A percentile compares a stretch with the other conserved stretches of the same genome.
Evolutionary conservation across 2,113 vertebrate species (phyloP).

Genomic region (Gymnogyps californianus): DNA sequence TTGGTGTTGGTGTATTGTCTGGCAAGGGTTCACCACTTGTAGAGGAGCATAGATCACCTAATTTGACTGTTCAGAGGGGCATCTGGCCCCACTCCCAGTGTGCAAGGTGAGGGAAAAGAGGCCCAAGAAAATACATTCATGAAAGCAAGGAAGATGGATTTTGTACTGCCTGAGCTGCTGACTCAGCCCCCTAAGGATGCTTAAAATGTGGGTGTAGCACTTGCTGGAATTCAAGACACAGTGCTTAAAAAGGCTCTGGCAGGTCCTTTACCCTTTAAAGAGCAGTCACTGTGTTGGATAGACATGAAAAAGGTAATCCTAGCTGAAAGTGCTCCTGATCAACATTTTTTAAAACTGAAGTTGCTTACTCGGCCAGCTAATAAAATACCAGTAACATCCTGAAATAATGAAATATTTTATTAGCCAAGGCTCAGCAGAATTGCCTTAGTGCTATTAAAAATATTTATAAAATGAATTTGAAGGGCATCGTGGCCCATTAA

Average conservation of each 20-base stretch:
- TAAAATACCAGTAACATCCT: background rate
- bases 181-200: background rate
- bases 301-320: background rate
- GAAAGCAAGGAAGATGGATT: background rate
- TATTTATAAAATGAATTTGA: conserved; percentile 1
- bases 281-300: background rate
- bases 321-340: background rate
- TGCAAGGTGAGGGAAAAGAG: background rate
- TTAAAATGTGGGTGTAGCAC: background rate
- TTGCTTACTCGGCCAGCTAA: background rate
- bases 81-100: background rate
- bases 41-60: background rate
- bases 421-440: background rate
- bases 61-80: background rate
- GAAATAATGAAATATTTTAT: background rate
- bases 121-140: background rate
- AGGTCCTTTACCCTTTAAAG: background rate
- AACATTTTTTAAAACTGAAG: background rate
- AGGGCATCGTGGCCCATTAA: background rate
- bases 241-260: background rate
- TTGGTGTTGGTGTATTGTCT: background rate
- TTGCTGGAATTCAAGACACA: background rate
- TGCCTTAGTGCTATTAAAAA: background rate
- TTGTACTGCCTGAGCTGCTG: background rate
- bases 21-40: background rate